Conservation (phyloP, 2,888 invertebrate genomes). For the Lasioglossum figueresi region DNA sequence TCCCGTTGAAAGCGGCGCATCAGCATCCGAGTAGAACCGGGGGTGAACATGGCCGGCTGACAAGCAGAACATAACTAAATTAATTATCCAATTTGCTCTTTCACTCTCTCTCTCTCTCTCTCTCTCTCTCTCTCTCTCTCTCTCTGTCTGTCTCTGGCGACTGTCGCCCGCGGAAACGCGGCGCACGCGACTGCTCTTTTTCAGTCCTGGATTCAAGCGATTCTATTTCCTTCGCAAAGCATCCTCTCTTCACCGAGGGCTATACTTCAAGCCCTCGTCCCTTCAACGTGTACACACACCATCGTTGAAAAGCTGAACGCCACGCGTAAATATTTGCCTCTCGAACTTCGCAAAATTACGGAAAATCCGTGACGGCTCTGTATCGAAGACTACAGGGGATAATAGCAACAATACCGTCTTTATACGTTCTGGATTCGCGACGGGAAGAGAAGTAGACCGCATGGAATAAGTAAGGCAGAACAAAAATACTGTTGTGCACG, state of each 20-base stretch:
- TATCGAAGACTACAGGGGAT: background rate
- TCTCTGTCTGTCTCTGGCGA: background rate
- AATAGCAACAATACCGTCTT: background rate
- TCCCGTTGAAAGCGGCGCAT: background rate
- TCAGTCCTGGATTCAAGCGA: background rate
- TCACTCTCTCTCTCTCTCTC: no score
- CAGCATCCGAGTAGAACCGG: background rate
- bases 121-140: no score
- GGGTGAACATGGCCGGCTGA: background rate
- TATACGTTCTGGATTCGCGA: background rate
- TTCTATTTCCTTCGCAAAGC: background rate
- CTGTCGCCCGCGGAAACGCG: background rate
- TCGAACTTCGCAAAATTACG: slow-evolving; percentile 31
- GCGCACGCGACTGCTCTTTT: background rate
- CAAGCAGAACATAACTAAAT: slow-evolving; percentile 8
- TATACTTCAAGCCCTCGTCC: background rate
- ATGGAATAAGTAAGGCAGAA: background rate
- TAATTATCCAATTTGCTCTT: background rate
- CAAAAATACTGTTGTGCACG: background rate
- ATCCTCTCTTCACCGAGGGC: background rate
- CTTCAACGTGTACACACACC: background rate
- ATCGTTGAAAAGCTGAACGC: background rate
- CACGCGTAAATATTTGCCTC: slow-evolving; percentile 45
- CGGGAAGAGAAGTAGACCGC: background rate
- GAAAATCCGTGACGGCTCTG: background rate